Conservation (phyloP, 2,797 vertebrate genomes). For the Buceros bicornis region DNA sequence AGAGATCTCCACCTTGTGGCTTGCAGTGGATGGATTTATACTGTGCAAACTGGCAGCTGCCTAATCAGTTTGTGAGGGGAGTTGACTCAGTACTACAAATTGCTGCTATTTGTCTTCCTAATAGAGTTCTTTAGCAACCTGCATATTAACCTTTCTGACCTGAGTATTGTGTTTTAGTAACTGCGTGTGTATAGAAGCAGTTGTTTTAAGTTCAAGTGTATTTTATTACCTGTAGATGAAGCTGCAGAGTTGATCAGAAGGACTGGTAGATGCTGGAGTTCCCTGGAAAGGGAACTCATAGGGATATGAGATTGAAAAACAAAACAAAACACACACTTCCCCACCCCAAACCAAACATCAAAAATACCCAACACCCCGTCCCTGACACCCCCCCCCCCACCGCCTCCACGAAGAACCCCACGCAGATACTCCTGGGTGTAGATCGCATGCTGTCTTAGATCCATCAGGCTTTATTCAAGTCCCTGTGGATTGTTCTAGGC, state of each 20-base stretch:
- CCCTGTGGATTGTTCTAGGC: not conserved
- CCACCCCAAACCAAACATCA: not conserved
- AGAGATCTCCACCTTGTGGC: slow-evolving; percentile 77
- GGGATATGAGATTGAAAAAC: not conserved
- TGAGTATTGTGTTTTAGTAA: not conserved
- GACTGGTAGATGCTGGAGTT: not conserved
- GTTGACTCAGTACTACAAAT: not conserved
- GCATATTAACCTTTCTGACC: not conserved
- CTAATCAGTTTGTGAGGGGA: not conserved
- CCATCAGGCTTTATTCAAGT: not conserved
- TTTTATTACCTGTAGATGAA: not conserved
- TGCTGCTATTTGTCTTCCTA: not conserved
- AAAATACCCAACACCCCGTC: rapidly evolving
- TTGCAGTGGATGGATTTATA: slow-evolving; percentile 49
- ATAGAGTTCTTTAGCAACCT: not conserved
- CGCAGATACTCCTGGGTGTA: not conserved
- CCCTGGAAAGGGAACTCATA: not conserved
- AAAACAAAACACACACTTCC: not conserved
- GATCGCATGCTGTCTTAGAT: not conserved
- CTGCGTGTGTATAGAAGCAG: not conserved
- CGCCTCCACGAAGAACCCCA: too few relatives aligned
- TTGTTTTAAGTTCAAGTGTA: not conserved
- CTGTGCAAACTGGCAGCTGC: slow-evolving; percentile 22
- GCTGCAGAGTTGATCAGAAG: not conserved
- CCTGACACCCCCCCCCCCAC: too few relatives aligned